Evolutionary conservation across 2,888 invertebrate genomes (phyloP), one percentile per base, ranked within the genome.

Genomic region (Chironomus tentans): DNA sequence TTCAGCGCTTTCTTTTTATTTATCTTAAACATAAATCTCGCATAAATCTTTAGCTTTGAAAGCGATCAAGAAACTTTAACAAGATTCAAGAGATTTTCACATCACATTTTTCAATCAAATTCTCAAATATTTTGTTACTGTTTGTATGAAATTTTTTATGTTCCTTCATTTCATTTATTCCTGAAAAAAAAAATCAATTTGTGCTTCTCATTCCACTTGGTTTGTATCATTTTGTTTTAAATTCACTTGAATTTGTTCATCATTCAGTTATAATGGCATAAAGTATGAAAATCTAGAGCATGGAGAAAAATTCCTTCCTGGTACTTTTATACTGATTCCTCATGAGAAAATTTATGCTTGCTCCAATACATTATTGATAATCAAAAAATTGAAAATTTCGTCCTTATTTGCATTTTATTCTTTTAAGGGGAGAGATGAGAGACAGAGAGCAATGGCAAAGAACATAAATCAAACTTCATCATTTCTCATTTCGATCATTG

Each of bases 341-440:
- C 38, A 38, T 10, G 38, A 38, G 38, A 38, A 38, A 38, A 38
- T 38, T 38, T 38, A 38, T 56, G 56, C 56, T 56, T 56, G 15
- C 56, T 18, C 18, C 56, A 56, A 65, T 38, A 68, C 68, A 68
- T 68, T 68, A 68, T 68, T 68, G 68, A 68, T 68, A 28, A 68
- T 68, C 68, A 68, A 68, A 68, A 68, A 68, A 28, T 68, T 13
- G 28, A 68, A 68, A 68, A 46, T 68, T 65, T 68, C 28, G 38
- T 68, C 46, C 68, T 38, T 68, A 68, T 68, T 68, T 68, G 68
- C 28, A 68, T 68, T 68, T 68, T 68, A 68, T 68, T 38, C 38
- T 38, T 38, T 38, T 38, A 6, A 5, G 28, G n/a, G n/a, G 15
- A 15, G 18, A 38, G 13, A 38, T 2, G 15, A 56, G 15, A n/a